Conservation (phyloP, 2,113 vertebrate species). For the Spilogale gracilis region DNA sequence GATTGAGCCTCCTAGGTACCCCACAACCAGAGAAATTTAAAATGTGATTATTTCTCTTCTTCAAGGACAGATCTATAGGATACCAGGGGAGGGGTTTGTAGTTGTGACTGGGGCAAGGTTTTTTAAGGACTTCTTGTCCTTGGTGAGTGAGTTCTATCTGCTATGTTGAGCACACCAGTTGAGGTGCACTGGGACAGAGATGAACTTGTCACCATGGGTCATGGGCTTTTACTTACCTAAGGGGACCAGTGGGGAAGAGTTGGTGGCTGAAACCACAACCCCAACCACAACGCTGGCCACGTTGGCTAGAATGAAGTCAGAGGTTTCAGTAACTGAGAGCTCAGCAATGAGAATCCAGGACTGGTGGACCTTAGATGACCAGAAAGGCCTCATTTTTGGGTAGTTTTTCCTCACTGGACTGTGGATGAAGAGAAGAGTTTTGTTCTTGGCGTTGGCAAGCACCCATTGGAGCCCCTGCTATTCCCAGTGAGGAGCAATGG, state of each 20-base stretch:
- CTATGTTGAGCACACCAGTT: rapidly evolving
- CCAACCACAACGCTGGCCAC: neutral
- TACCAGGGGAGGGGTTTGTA: rapidly evolving
- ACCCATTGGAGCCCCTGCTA: neutral
- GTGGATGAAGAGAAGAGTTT: neutral
- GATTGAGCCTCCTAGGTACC: too few species aligned
- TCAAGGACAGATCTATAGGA: neutral
- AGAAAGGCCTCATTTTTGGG: rapidly evolving
- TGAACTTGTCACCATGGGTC: neutral
- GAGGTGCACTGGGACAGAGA: neutral
- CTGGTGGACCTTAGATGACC: neutral
- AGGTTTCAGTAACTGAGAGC: neutral
- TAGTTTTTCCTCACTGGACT: rapidly evolving
- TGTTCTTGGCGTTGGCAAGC: neutral
- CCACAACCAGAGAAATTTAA: neutral
- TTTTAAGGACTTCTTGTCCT: neutral
- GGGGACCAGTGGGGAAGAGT: neutral
- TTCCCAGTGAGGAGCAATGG: neutral
- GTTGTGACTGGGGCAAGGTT: neutral
- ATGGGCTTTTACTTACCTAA: neutral
- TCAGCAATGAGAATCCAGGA: neutral
- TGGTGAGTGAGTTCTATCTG: neutral
- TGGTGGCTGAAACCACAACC: neutral
- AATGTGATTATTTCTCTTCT: neutral
- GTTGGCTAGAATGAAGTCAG: neutral